Base-by-base conservation (phyloP, 2,113 vertebrate genomes). In the Hirundichthys speculiger region DNA sequence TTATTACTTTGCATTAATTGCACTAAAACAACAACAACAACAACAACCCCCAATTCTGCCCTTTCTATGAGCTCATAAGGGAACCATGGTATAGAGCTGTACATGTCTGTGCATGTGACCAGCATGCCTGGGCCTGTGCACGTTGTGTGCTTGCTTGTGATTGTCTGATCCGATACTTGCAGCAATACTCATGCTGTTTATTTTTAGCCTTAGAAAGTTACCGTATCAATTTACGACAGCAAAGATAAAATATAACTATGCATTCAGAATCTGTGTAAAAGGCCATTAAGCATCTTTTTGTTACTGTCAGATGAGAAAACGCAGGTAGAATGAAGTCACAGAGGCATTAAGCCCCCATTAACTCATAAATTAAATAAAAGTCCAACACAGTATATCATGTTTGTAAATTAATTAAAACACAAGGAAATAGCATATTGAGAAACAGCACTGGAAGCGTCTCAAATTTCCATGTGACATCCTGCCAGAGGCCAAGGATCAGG, bases 201-300 rank as follows among this genome's bases (percentile, higher is more conserved):
- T 82, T 87, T 88, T 78, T 86, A 27, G 27, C 8, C 27, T 27
- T 8, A 90, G 74, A 65, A 60, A 70, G 64, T 12, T 71, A 71
- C 52, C 64, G 66, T 81, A 71, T n/a, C n/a, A n/a, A n/a, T n/a
- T n/a, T n/a, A n/a, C 63, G 69, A 56, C 68, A 61, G 62, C 77
- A 74, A 18, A 64, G 39, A 82, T 42, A 43, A 56, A 54, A 54
- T 27, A 13, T 42, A 14, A 46, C 8, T 27, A 3, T 27, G 27
- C 27, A 3, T 27, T 27, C 4, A 27, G 27, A 27, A 27, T 27
- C 27, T 27, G 27, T 27, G 27, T 27, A 27, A 27, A 27, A 27
- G 8, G 27, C 8, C 27, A 27, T 27, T 27, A 27, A 27, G 27
- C 27, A 8, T 27, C n/a, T n/a, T 3, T 27, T 27, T 27, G 27